Evolutionary conservation across 2,888 invertebrate species (phyloP), one percentile per base, ranked within the genome.

Genomic region (Galeopsomyia nigrocyanea): DNA sequence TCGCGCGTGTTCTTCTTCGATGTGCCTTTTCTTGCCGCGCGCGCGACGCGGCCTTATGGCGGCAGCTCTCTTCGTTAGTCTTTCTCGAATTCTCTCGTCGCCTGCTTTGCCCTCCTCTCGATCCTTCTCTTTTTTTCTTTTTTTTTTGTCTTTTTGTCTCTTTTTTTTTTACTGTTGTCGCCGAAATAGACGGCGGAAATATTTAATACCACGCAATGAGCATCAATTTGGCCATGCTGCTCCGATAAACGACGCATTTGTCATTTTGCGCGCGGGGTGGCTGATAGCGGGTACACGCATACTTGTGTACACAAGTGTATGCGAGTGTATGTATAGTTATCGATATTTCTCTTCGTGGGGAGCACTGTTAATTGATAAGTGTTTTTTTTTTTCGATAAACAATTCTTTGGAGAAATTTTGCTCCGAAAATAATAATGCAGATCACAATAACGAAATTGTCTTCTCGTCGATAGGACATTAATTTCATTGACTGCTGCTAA

Each of bases 41-140:
- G 46, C n/a, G 49, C 66, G 50, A n/a, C n/a, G 19, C 55, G 46
- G 63, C 68, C n/a, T n/a, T n/a, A n/a, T n/a, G 21, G 57, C 63
- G 58, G 53, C 61, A 21, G 55, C 68, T 69, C 68, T 69, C 66
- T 70, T 70, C 72, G 72, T 75, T 72, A 72, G 75, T 73, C 72
- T 68, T 75, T 72, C 75, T 72, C 70, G 67, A 67, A 70, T 75
- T 72, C 72, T 60, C 69, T 39, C 51, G 51, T 39, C 39, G 39
- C 39, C 39, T 39, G 39, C 39, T 7, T 55, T 31, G 39, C 39
- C 39, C 60, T 31, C 55, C 21, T 53, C 55, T 57, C 19, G n/a
- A 3, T 61, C 50, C 3, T n/a, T 67, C n/a, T 21, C 10, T 46
- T n/a, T 17, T n/a, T 63, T 61, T 39, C 10, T 3, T 13, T 13